Conservation (phyloP, 2,888 invertebrate genomes). For the Scrobipalpa costella region DNA sequence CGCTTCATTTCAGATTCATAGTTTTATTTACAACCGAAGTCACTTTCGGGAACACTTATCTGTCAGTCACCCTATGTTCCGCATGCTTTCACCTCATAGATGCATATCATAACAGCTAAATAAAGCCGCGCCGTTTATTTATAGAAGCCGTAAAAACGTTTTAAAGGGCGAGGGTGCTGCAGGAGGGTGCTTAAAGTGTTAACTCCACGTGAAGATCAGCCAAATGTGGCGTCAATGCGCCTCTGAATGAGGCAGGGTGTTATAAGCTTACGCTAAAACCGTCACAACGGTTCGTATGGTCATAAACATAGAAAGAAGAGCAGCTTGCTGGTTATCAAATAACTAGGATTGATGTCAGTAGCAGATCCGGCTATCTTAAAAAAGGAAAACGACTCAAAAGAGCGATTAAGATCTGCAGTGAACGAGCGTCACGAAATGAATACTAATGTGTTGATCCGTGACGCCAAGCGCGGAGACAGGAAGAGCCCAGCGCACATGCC, state of each 20-base stretch:
- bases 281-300: slow-evolving; percentile 1
- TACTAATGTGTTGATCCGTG: slow-evolving; percentile 15
- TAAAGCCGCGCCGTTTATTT: slow-evolving; percentile 48
- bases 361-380: background rate
- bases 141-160: slow-evolving; percentile 41
- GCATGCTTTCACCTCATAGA: slow-evolving; percentile 38
- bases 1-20: background rate
- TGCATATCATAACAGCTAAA: slow-evolving; percentile 43
- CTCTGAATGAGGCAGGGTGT: slow-evolving; percentile 27
- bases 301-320: background rate
- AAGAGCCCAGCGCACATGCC: slow-evolving; percentile 26
- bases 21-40: slow-evolving; percentile 12
- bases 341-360: background rate
- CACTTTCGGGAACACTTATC: slow-evolving; percentile 23
- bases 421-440: background rate
- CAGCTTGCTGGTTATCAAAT: background rate
- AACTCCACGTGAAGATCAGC: slow-evolving; percentile 39
- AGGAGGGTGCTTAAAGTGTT: slow-evolving; percentile 38
- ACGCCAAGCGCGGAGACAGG: slow-evolving; percentile 21
- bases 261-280: slow-evolving; percentile 25
- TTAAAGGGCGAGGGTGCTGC: slow-evolving; percentile 38
- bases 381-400: slow-evolving; percentile 11
- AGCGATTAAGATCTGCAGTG: slow-evolving; percentile 14
- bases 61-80: slow-evolving; percentile 31
- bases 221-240: slow-evolving; percentile 45